A percentile compares a stretch with the other conserved stretches of the same genome.
These are phyloP conservation scores for Mesorhabditis belari DNA, from an alignment of 2,888 invertebrate species.

Conservation along the genomic window DNA sequence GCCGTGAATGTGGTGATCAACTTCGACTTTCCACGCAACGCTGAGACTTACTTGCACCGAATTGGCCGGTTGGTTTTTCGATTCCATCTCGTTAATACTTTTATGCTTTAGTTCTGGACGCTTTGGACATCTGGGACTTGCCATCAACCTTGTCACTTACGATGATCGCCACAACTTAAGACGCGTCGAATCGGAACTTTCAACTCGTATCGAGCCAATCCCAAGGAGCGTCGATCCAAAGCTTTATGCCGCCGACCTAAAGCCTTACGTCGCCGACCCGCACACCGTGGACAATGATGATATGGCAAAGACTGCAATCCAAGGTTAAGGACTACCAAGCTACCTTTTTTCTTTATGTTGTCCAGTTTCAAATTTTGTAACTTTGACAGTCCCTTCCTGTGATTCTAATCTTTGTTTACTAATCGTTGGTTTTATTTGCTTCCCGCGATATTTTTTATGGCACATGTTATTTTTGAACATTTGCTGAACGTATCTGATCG, in stretches of 20 bases:
- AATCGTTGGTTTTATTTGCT: too few relatives aligned
- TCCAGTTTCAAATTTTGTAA: too few relatives aligned
- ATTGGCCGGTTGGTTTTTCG: constrained; percentile 79
- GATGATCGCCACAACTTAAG: constrained; percentile 95
- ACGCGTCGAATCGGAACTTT: constrained; percentile 96
- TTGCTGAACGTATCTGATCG: too few relatives aligned
- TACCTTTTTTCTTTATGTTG: too few relatives aligned
- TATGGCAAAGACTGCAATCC: too few relatives aligned
- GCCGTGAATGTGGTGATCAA: constrained; percentile 99
- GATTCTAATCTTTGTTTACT: too few relatives aligned
- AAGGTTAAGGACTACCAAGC: too few relatives aligned
- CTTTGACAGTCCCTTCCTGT: too few relatives aligned
- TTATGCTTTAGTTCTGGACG: constrained; percentile 56
- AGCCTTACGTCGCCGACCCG: constrained; percentile 54
- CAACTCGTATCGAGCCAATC: constrained; percentile 98
- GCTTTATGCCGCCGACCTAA: constrained; percentile 84
- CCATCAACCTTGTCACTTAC: constrained; percentile 97
- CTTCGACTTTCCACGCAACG: constrained; percentile 99
- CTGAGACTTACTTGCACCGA: constrained; percentile 97
- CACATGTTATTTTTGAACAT: too few relatives aligned
- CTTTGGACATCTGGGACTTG: constrained; percentile 96
- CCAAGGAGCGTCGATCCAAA: constrained; percentile 98
- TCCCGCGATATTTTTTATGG: too few relatives aligned
- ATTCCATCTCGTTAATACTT: neutral
- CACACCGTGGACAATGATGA: too few relatives aligned